Evolutionary conservation across 2,797 vertebrate species (phyloP).

Genomic region (Chelon auratus): DNA sequence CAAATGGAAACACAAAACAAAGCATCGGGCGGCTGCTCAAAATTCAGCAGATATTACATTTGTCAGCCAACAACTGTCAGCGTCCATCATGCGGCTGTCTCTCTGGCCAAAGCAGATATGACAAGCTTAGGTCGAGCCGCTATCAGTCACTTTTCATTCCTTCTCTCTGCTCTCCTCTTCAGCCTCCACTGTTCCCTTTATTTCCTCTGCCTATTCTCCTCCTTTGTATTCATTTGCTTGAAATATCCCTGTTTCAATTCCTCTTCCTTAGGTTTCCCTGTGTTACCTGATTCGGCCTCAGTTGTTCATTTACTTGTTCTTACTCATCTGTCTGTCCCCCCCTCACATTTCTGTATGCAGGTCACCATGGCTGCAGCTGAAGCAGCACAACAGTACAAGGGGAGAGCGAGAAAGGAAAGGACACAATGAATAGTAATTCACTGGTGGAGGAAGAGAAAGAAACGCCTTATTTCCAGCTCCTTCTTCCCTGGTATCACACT

Average conservation of each 20-base stretch:
- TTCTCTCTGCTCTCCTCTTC: not conserved
- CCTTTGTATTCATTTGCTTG: constrained; percentile 17
- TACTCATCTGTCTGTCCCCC: constrained; percentile 27
- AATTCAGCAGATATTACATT: constrained; percentile 42
- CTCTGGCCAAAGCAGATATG: constrained; percentile 46
- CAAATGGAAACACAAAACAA: constrained; percentile 48
- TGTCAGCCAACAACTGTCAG: constrained; percentile 48
- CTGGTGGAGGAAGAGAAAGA: constrained; percentile 33
- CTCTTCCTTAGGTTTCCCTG: not conserved
- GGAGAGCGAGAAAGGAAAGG: constrained; percentile 22
- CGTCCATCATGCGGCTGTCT: constrained; percentile 39
- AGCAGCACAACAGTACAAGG: constrained; percentile 41
- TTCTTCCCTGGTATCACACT: constrained; percentile 44
- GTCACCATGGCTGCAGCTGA: constrained; percentile 51
- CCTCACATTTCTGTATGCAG: constrained; percentile 42
- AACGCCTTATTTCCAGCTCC: constrained; percentile 46
- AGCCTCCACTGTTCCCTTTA: constrained; percentile 1
- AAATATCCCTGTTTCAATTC: constrained; percentile 18
- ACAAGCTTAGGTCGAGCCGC: constrained; percentile 30
- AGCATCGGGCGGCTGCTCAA: constrained; percentile 37
- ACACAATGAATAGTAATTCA: constrained; percentile 63
- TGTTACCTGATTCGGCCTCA: constrained; percentile 15
- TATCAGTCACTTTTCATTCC: constrained; percentile 23
- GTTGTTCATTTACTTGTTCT: constrained; percentile 30
- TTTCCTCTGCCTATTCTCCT: constrained; percentile 14